Base-by-base conservation (phyloP, 2,888 invertebrate species). In the Emmelina monodactyla region DNA sequence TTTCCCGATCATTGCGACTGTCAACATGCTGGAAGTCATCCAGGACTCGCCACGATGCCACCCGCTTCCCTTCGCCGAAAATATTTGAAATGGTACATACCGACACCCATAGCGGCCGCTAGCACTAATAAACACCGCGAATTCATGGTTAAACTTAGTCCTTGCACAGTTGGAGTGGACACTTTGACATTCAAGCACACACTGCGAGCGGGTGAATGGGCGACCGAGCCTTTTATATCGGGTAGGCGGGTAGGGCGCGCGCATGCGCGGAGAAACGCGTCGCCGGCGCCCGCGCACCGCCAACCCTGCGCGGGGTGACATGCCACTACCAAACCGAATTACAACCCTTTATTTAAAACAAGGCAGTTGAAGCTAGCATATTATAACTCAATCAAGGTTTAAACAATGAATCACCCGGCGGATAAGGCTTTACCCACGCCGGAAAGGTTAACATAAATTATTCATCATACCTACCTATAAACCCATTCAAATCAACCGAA, bases 81-180 rank as follows among this genome's bases (percentile, higher is more conserved):
- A 73, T 72, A 71, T 57, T 66, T 69, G 46, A 68, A 70, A 67
- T 65, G 55, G 55, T 85, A 85, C 85, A 80, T 85, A 85, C 85
- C 85, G 81, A 85, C 83, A 83, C 85, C 85, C 75, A 85, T 81
- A 80, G 85, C 85, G 71, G 84, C 82, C 67, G 84, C 83, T 70
- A 85, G 66, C 75, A 81, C 76, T 73, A 81, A 50, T 66, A 81
- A 75, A 76, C 80, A 80, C 80, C 78, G 65, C 67, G 80, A 69
- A 75, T 76, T 69, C 80, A 81, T 81, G 57, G 51, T 78, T 62
- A 57, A 67, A 66, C 60, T 67, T 65, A 75, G 75, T 75, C 73
- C 73, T 73, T 68, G 60, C 71, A 70, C 73, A 53, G 58, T 52
- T 62, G 69, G 58, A 66, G 76, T 75, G 60, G 66, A 59, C 78